Evolutionary conservation across 2,888 invertebrate genomes (phyloP).

Genomic region (Epinotia ramella): DNA sequence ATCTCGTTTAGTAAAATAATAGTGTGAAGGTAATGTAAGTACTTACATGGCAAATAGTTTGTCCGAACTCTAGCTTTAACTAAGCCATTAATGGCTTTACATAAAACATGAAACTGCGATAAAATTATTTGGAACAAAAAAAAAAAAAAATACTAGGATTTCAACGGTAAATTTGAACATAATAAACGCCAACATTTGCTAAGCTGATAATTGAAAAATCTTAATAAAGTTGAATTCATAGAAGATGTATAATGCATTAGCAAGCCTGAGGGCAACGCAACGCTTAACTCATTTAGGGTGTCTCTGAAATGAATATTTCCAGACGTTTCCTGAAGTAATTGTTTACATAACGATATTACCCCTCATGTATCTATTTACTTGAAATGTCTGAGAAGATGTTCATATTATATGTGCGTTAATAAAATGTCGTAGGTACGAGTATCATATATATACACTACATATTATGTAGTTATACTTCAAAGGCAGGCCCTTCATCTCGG

Average conservation of each 20-base stretch:
- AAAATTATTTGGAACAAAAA: no score
- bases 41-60: no score
- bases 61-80: no score
- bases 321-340: constrained; percentile 3
- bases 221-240: neutral
- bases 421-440: neutral
- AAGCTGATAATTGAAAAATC: neutral
- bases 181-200: no score
- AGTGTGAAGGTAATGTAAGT: no score
- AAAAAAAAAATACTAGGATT: no score
- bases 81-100: no score
- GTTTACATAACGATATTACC: constrained; percentile 4
- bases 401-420: neutral
- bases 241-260: neutral
- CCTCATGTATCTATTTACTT: neutral
- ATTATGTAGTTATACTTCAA: neutral
- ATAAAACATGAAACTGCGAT: no score
- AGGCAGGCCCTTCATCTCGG: no score
- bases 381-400: neutral
- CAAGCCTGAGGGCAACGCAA: constrained; percentile 16
- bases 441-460: no score
- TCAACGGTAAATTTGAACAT: no score
- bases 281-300: constrained; percentile 20
- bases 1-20: no score
- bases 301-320: constrained; percentile 18